Conservation (phyloP, 2,113 vertebrate species). For the Hucho hucho region DNA sequence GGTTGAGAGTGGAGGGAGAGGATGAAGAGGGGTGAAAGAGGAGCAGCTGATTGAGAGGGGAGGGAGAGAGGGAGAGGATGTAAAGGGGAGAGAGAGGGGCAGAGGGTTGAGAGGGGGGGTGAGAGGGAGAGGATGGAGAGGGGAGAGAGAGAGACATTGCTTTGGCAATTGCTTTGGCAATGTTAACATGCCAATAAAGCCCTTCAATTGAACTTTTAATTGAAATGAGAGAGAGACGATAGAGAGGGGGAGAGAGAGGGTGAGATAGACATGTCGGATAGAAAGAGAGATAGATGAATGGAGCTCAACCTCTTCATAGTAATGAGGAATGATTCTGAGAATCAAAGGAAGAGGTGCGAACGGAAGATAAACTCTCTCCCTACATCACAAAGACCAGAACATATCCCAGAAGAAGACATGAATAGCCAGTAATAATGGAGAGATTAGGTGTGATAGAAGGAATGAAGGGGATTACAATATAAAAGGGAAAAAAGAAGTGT, state of each 20-base stretch:
- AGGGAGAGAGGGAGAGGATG: background rate
- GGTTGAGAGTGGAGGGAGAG: background rate
- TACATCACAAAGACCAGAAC: too few relatives aligned
- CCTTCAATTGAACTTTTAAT: too few relatives aligned
- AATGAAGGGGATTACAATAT: background rate
- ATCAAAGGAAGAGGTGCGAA: background rate
- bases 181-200: too few relatives aligned
- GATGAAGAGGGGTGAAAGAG: too few relatives aligned
- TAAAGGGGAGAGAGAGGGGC: too few relatives aligned
- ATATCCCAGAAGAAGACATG: too few relatives aligned
- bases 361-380: background rate
- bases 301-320: background rate
- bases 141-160: background rate
- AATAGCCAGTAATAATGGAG: background rate
- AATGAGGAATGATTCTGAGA: background rate
- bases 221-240: too few relatives aligned
- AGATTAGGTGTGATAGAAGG: background rate
- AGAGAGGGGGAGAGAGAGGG: too few relatives aligned
- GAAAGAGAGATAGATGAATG: background rate
- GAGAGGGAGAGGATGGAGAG: background rate
- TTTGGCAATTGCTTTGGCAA: too few relatives aligned
- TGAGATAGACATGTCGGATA: background rate
- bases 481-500: conserved; percentile 3
- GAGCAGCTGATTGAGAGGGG: too few relatives aligned
- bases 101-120: too few relatives aligned